Evolutionary conservation across 2,113 vertebrate genomes (phyloP).

Genomic region (Camarhynchus parvulus): DNA sequence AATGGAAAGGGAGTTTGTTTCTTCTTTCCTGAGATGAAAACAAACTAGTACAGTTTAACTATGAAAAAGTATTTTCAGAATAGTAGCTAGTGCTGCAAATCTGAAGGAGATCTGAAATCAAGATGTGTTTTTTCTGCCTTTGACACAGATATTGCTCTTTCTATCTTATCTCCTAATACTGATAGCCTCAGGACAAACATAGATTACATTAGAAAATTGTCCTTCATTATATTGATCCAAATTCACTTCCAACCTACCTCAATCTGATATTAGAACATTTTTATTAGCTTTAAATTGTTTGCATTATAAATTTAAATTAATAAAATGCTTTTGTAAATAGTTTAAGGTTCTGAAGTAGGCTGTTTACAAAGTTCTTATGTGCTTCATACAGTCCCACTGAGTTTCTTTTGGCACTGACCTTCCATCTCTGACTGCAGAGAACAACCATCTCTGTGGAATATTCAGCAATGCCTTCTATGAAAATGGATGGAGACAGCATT

Average conservation of each 20-base stretch:
- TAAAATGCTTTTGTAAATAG: neutral
- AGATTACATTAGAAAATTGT: slow-evolving; percentile 29
- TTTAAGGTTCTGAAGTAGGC: neutral
- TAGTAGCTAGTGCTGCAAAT: neutral
- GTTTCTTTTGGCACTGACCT: neutral
- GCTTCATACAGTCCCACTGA: neutral
- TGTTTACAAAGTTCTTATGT: neutral
- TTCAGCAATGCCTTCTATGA: neutral
- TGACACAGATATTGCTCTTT: slow-evolving; percentile 38
- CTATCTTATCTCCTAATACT: slow-evolving; percentile 40
- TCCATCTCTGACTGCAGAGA: neutral
- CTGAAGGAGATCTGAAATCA: slow-evolving; percentile 7
- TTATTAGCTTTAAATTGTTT: slow-evolving; percentile 26
- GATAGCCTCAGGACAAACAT: slow-evolving; percentile 47
- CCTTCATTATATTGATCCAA: slow-evolving; percentile 46
- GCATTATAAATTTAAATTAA: slow-evolving; percentile 9
- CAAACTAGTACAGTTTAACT: neutral
- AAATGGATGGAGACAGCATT: neutral
- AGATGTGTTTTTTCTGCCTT: slow-evolving; percentile 18
- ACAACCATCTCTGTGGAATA: neutral
- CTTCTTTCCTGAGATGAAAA: neutral
- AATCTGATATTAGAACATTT: neutral
- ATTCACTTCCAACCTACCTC: neutral
- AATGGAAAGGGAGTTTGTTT: neutral
- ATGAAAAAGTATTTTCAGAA: neutral